Conservation (phyloP, 2,113 vertebrate species). For the Zosterops hypoxanthus region DNA sequence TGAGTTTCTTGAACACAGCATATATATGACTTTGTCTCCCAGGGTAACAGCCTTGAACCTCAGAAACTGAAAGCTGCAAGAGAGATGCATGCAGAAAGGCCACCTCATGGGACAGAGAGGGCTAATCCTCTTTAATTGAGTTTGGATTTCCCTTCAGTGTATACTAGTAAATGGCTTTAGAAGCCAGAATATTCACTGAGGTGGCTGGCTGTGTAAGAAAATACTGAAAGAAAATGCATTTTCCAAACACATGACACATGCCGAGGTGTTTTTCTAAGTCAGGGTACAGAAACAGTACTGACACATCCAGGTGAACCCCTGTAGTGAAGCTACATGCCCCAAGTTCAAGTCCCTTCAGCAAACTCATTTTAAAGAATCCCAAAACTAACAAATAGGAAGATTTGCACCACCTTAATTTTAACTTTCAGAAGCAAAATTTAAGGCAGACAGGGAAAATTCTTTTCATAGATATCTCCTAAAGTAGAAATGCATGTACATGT, state of each 20-base stretch:
- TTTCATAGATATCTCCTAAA: background rate
- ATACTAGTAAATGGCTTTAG: background rate
- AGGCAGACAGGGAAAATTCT: background rate
- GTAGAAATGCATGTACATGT: background rate
- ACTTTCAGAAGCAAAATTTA: background rate
- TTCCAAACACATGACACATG: background rate
- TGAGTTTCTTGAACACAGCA: background rate
- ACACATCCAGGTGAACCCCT: background rate
- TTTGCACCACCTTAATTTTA: background rate
- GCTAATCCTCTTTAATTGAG: slow-evolving; percentile 6
- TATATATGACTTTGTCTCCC: background rate
- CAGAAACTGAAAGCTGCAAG: background rate
- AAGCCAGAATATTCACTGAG: background rate
- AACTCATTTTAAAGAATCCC: background rate
- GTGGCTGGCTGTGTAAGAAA: background rate
- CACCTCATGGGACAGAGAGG: background rate
- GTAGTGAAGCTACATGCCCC: background rate
- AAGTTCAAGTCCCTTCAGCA: background rate
- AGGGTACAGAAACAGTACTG: background rate
- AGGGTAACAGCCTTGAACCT: background rate
- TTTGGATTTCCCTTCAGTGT: background rate
- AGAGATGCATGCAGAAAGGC: background rate
- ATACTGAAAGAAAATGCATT: background rate
- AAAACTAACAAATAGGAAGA: background rate
- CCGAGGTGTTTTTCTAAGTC: background rate